Base-by-base conservation (phyloP, 2,797 vertebrate species). In the Pteronotus mesoamericanus region DNA sequence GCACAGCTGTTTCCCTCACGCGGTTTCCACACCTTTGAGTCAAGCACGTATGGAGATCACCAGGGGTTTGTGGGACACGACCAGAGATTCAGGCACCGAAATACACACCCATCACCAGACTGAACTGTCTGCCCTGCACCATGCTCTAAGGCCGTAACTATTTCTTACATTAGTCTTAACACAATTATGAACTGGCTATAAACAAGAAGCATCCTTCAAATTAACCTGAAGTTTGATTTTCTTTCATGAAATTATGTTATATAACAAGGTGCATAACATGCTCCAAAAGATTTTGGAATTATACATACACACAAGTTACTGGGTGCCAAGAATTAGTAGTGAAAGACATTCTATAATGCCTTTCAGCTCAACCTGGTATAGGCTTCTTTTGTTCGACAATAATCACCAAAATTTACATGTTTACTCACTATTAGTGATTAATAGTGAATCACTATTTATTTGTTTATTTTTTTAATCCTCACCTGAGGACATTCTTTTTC, bases 161-260 rank as follows among this genome's bases (percentile, higher is more conserved):
- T 39, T 86, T 78, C 53, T 84, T 68, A n/a, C 19, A 42, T 19
- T 34, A 88, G 55, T 18, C 19, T 19, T n/a, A 64, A 22, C 19
- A 19, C 44, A 78, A 59, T 59, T 39, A 26, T 57, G 61, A 91
- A 57, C 18, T 3, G 46, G 22, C 37, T 61, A 4, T 10, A 26
- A 19, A 22, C 39, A 32, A 68, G 21, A 77, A 59, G 55, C 48
- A 44, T 11, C 24, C 55, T 69, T 82, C 39, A 15, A 83, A 83
- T 53, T 42, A 78, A 92, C 24, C 42, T 72, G 19, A 95, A 61
- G 55, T 46, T 68, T 53, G 24, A 79, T 80, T 87, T 88, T 82
- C 9, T 75, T 53, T 92, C 9, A 51, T 46, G 71, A 61, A 84
- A 72, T 66, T 32, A 22, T 9, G 37, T 32, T 48, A n/a, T 18